Conservation (phyloP, 1,140 invertebrate genomes). For the Colletes latitarsis region DNA sequence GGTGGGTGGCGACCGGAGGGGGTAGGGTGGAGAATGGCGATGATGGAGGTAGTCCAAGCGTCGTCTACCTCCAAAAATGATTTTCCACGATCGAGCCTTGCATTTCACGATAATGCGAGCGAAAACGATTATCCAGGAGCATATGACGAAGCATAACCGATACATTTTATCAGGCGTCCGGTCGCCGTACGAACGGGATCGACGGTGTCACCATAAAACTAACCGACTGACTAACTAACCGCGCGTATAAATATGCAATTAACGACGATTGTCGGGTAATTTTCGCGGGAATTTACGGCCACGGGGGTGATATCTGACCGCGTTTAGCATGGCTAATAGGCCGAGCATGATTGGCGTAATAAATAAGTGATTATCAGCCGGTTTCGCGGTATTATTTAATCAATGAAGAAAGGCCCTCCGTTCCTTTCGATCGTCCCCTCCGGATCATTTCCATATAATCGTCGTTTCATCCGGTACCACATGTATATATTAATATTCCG, state of each 20-base stretch:
- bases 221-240: conserved; percentile 57
- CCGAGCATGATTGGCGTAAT: conserved; percentile 78
- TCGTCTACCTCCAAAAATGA: conserved; percentile 36
- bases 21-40: not conserved
- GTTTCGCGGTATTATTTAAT: conserved; percentile 78
- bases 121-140: conserved; percentile 54
- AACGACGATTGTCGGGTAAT: conserved; percentile 63
- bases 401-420: conserved; percentile 72
- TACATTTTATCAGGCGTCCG: conserved; percentile 43
- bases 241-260: conserved; percentile 60
- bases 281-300: conserved; percentile 63
- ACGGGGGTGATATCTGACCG: conserved; percentile 47
- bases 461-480: conserved; percentile 66
- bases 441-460: conserved; percentile 78
- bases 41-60: not conserved
- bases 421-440: conserved; percentile 70
- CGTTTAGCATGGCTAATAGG: conserved; percentile 71
- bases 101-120: conserved; percentile 57
- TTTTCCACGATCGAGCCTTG: conserved; percentile 47
- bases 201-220: conserved; percentile 55
- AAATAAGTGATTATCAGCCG: conserved; percentile 80
- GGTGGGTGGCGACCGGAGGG: not conserved
- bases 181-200: conserved; percentile 4
- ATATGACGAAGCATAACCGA: conserved; percentile 28
- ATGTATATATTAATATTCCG: conserved; percentile 79